A percentile compares a stretch with the other conserved stretches of the same genome.
Conservation (phyloP, 1,140 invertebrate species). For the Brachionus paranguensis region DNA sequence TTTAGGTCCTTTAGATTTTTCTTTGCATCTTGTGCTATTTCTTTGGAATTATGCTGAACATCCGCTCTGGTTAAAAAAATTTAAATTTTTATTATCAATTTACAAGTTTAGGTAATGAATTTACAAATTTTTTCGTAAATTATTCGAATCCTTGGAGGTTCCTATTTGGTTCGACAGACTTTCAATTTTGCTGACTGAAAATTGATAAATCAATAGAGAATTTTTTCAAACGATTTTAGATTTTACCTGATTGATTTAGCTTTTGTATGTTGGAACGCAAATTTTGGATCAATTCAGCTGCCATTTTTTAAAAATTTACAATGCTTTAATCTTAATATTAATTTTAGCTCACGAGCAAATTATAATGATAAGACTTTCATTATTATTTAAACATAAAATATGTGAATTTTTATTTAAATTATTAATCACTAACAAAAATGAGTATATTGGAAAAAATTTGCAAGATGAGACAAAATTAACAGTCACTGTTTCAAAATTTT, state of each 20-base stretch:
- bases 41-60: background rate
- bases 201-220: background rate
- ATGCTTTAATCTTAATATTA: background rate
- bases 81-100: background rate
- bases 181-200: slow-evolving; percentile 35
- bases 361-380: background rate
- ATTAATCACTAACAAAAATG: background rate
- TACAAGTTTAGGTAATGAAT: background rate
- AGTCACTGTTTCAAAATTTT: background rate
- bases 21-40: background rate
- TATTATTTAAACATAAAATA: background rate
- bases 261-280: slow-evolving; percentile 15
- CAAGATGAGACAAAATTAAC: background rate
- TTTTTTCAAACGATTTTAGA: background rate
- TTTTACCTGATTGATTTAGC: slow-evolving; percentile 23
- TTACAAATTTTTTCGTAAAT: slow-evolving; percentile 21
- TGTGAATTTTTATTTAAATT: background rate
- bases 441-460: background rate
- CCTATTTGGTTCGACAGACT: slow-evolving; percentile 26
- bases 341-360: background rate
- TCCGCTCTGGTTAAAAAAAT: background rate
- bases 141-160: background rate
- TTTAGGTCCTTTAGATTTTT: slow-evolving; percentile 24
- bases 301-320: background rate
- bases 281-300: slow-evolving; percentile 30